Evolutionary conservation across 2,888 invertebrate species (phyloP), one percentile per base, ranked within the genome.

Genomic region (Oscheius sp.): DNA sequence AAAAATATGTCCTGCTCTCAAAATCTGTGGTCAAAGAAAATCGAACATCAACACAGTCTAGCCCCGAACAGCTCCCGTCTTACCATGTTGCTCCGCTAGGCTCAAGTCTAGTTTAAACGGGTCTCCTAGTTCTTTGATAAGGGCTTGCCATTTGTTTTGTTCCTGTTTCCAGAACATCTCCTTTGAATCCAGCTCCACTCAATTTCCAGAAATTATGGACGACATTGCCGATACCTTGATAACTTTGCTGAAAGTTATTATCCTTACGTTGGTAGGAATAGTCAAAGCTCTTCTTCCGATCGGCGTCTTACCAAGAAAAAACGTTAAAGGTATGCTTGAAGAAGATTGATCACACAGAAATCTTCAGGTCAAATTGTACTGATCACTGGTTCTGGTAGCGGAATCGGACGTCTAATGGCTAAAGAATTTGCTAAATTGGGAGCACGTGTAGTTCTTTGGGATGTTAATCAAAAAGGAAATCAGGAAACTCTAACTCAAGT

Each of bases 361-460:
- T n/a, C 3, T 49, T 49, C 91, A 58, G 93, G 93, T 1, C 93
- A 94, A 88, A 91, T 94, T 27, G 93, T 94, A 16, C 89, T 96
- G 69, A 92, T 96, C 21, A 96, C 96, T 0, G 96, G 96, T 0
- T 94, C 94, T 0, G 95, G 94, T 18, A 93, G 94, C 0, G 95
- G 95, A 1, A 93, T 95, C 68, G 95, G 95, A 6, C 91, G 93
- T 79, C 91, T 93, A 9, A 80, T 79, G 78, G 82, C 81, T n/a
- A 69, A 84, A 2, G 83, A 84, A 66, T 84, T 89, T 88, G 88
- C 80, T 9, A 80, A 83, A 72, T 76, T 84, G 13, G 87, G 87
- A 45, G 93, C 94, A 43, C 92, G 91, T 85, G 92, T 95, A 55
- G 93, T 95, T 29, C 91, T 95, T 63, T 95, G 95, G 95, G 96